These are phyloP conservation scores for Idaea dimidiata DNA, from an alignment of 2,888 invertebrate species.

Conservation along the genomic window DNA sequence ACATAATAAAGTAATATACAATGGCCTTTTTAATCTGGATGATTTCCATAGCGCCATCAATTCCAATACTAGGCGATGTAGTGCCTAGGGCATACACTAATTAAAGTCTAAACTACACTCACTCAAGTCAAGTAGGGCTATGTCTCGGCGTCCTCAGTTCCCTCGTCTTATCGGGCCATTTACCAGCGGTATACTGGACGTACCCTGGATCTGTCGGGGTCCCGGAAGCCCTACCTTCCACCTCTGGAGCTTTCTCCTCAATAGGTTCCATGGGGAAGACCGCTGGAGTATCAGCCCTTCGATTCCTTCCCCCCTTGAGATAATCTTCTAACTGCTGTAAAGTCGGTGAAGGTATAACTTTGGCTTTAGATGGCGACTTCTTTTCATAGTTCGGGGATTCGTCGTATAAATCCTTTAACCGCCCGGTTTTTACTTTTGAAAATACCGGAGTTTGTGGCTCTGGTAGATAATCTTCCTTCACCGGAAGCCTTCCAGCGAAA, in stretches of 20 bases:
- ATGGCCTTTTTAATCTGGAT: conserved; percentile 19
- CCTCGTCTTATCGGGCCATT: conserved; percentile 80
- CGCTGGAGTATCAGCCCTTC: conserved; percentile 65
- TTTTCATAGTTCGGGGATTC: conserved; percentile 65
- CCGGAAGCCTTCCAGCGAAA: conserved; percentile 57
- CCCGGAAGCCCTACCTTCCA: conserved; percentile 78
- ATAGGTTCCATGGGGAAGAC: conserved; percentile 79
- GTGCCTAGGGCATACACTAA: conserved; percentile 6
- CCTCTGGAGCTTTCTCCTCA: conserved; percentile 63
- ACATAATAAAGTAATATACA: too few relatives aligned
- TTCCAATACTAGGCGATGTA: too few relatives aligned
- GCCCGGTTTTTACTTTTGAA: conserved; percentile 67
- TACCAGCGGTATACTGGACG: conserved; percentile 86
- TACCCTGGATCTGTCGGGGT: conserved; percentile 87
- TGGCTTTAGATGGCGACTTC: conserved; percentile 62
- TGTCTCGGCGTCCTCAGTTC: conserved; percentile 81
- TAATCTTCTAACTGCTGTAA: conserved; percentile 76
- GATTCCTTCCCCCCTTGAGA: conserved; percentile 55
- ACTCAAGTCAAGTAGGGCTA: conserved; percentile 63
- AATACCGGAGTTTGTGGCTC: conserved; percentile 75
- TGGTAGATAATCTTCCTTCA: conserved; percentile 69
- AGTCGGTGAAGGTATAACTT: conserved; percentile 66
- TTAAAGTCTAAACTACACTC: conserved; percentile 16
- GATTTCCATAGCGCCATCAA: conserved; percentile 19
- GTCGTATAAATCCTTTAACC: conserved; percentile 61